A percentile compares a stretch with the other conserved stretches of the same genome.
Evolutionary conservation across 2,113 vertebrate genomes (phyloP).

Genomic region (Syngnathus scovelli): DNA sequence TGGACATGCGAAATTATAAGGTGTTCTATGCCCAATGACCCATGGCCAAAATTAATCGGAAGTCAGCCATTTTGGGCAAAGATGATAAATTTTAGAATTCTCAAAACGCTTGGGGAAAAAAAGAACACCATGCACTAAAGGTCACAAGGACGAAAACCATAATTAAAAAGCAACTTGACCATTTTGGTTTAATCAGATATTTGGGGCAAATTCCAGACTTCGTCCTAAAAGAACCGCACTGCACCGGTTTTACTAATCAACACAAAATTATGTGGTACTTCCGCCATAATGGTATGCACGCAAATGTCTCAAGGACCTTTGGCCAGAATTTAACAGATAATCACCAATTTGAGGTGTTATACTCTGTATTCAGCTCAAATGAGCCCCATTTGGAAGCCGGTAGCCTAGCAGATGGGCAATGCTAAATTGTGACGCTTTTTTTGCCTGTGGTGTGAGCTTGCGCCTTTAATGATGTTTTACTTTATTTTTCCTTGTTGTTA

Average conservation of each 20-base stretch:
- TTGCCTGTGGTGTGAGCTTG: not conserved
- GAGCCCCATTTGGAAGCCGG: not conserved
- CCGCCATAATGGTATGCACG: too few species aligned
- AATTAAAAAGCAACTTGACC: not conserved
- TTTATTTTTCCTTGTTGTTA: slow-evolving; percentile 18
- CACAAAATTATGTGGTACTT: too few species aligned
- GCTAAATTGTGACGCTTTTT: not conserved
- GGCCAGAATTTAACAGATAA: too few species aligned
- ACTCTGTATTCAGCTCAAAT: not conserved
- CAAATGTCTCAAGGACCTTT: too few species aligned
- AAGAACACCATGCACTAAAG: not conserved
- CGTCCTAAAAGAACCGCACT: too few species aligned
- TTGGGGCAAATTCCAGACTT: not conserved
- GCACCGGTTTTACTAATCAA: too few species aligned
- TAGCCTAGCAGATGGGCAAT: not conserved
- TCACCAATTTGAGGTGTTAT: not conserved
- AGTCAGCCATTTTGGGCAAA: not conserved
- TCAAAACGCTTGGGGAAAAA: not conserved
- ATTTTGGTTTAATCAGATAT: not conserved
- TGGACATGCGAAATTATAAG: not conserved
- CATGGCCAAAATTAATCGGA: not conserved
- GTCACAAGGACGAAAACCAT: not conserved
- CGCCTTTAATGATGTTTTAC: slow-evolving; percentile 1
- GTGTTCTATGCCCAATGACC: not conserved
- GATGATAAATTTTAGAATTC: not conserved